Evolutionary conservation across 2,888 invertebrate genomes (phyloP).

Genomic region (Polymixis lichenea): DNA sequence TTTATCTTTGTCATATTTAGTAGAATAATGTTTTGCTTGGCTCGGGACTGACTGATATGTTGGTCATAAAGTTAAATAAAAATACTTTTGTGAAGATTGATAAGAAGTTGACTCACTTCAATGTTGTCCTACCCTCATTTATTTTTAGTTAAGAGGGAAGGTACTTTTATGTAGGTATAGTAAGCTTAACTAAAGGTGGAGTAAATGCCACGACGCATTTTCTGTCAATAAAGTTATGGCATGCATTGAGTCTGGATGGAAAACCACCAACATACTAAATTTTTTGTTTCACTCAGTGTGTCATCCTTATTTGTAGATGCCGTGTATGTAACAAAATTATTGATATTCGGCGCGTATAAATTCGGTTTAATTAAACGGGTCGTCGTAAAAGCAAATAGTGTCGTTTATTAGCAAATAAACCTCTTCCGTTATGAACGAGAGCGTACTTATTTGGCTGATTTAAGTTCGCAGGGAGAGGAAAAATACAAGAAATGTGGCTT

Average conservation of each 20-base stretch:
- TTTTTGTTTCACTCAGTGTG: conserved; percentile 3
- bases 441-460: conserved; percentile 34
- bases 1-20: conserved; percentile 58
- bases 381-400: conserved; percentile 69
- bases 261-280: background rate
- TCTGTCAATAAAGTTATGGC: background rate
- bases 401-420: conserved; percentile 62
- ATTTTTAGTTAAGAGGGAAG: background rate
- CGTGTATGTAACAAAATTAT: conserved; percentile 62
- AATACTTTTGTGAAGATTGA: conserved; percentile 15
- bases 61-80: conserved; percentile 32
- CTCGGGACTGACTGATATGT: conserved; percentile 36
- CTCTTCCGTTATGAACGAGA: conserved; percentile 37
- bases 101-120: conserved; percentile 15
- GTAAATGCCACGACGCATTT: background rate
- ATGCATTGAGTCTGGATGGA: background rate
- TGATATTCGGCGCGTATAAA: conserved; percentile 66
- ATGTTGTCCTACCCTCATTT: background rate
- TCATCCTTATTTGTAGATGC: conserved; percentile 51
- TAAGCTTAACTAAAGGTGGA: background rate
- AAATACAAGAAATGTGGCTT: background rate
- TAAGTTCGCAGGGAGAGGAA: background rate
- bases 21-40: conserved; percentile 46
- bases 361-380: conserved; percentile 68
- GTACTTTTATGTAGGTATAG: background rate